A percentile compares a stretch with the other conserved stretches of the same genome.
phyloP scores from a whole-genome alignment of 2,113 vertebrate species.

The Sylvilagus bachmani region DNA sequence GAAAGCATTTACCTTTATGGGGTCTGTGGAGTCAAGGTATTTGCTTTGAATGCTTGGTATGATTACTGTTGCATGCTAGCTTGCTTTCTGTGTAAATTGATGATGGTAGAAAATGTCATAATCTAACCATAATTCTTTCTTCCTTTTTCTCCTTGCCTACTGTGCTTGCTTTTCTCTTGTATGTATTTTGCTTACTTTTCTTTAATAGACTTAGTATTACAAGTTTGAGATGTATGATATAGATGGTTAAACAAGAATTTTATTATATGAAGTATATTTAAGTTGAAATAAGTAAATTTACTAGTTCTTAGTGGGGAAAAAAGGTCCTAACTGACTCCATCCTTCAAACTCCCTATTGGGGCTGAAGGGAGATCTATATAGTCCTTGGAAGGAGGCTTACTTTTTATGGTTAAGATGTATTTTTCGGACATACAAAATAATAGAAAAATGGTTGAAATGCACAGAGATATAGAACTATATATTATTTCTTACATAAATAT shows the following conservation, averaged over 20 bases:
- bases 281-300: conserved; percentile 53
- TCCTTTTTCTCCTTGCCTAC: conserved; percentile 89
- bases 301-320: conserved; percentile 33
- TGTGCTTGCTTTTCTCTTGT: conserved; percentile 90
- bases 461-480: conserved; percentile 30
- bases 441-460: conserved; percentile 34
- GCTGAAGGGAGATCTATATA: neutral
- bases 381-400: conserved; percentile 68
- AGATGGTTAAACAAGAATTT: conserved; percentile 77
- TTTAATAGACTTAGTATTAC: conserved; percentile 83
- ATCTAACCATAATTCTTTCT: conserved; percentile 87
- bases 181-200: conserved; percentile 88
- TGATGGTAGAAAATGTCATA: conserved; percentile 85
- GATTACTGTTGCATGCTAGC: conserved; percentile 84
- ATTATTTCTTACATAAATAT: conserved; percentile 35
- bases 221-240: conserved; percentile 81
- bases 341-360: conserved; percentile 25
- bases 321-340: neutral
- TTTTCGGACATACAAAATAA: conserved; percentile 49
- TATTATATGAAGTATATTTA: conserved; percentile 27
- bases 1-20: conserved; percentile 78
- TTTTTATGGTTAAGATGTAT: neutral
- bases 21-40: conserved; percentile 76
- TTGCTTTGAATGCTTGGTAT: conserved; percentile 80
- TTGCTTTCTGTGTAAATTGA: conserved; percentile 85